Evolutionary conservation across 2,113 vertebrate genomes (phyloP).

Genomic region (Scopus umbretta): DNA sequence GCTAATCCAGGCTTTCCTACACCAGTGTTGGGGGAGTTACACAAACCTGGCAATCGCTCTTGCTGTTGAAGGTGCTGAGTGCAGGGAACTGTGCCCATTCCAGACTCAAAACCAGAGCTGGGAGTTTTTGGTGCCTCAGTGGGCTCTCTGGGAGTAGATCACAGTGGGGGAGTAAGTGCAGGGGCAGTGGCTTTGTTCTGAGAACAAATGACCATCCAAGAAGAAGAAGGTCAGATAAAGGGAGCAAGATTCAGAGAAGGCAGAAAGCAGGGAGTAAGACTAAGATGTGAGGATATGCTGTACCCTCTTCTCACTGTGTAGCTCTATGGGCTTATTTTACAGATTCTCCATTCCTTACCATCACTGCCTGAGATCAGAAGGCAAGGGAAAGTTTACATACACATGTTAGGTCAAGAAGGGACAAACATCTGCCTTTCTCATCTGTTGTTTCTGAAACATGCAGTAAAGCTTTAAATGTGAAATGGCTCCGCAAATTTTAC

Average conservation of each 20-base stretch:
- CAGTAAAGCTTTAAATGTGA: background rate
- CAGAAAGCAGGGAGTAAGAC: background rate
- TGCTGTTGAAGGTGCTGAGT: background rate
- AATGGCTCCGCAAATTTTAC: background rate
- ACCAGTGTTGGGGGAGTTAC: fast-evolving
- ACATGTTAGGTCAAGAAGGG: background rate
- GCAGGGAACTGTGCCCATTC: background rate
- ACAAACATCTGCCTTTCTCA: background rate
- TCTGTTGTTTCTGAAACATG: background rate
- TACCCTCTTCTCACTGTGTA: background rate
- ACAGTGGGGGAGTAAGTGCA: background rate
- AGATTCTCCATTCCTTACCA: background rate
- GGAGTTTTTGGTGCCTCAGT: background rate
- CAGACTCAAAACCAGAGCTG: background rate
- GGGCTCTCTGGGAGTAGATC: background rate
- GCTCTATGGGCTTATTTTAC: background rate
- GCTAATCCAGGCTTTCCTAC: background rate
- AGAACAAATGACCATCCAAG: background rate
- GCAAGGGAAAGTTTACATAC: background rate
- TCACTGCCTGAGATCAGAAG: background rate
- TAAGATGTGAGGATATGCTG: background rate
- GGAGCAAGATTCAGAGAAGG: background rate
- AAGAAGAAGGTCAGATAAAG: background rate
- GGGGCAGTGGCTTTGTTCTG: background rate
- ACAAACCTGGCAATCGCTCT: background rate